Conservation (phyloP, 1,140 invertebrate species). For the Drosophila sechellia region DNA sequence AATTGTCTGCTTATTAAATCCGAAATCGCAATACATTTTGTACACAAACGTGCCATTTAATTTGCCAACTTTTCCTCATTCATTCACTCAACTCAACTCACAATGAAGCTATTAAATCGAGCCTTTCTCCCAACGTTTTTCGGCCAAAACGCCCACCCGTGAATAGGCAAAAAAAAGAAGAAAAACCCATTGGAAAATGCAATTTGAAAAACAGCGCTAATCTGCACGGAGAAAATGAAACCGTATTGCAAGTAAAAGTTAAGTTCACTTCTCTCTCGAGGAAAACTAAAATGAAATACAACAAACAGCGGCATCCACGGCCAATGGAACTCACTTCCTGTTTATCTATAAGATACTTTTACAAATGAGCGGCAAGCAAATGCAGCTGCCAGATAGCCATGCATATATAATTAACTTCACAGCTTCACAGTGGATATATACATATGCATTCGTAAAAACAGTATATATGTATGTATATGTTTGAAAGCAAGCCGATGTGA, state of each 20-base stretch:
- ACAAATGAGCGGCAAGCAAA: slow-evolving; percentile 48
- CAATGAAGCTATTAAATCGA: slow-evolving; percentile 44
- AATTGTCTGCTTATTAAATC: slow-evolving; percentile 20
- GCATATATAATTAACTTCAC: slow-evolving; percentile 65
- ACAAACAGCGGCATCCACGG: slow-evolving; percentile 33
- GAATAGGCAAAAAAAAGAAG: slow-evolving; percentile 6
- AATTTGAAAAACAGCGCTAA: slow-evolving; percentile 34
- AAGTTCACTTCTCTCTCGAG: slow-evolving; percentile 47
- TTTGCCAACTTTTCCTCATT: slow-evolving; percentile 37
- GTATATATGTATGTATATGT: slow-evolving; percentile 5
- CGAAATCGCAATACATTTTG: slow-evolving; percentile 25
- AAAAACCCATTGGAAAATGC: slow-evolving; percentile 44
- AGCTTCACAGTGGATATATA: slow-evolving; percentile 50
- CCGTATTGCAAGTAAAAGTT: slow-evolving; percentile 60
- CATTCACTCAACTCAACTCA: slow-evolving; percentile 25
- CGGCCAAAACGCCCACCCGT: slow-evolving; percentile 42
- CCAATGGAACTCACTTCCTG: slow-evolving; percentile 64
- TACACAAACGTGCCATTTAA: slow-evolving; percentile 33
- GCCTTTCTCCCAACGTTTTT: slow-evolving; percentile 41
- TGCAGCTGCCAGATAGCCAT: slow-evolving; percentile 54
- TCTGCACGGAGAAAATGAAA: slow-evolving; percentile 30
- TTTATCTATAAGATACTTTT: slow-evolving; percentile 68
- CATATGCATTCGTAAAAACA: not conserved
- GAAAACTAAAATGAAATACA: slow-evolving; percentile 43
- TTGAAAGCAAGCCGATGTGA: slow-evolving; percentile 70